Percentiles rank a stretch among this genome's conserved stretches.
These are phyloP conservation scores for Boloria euphrosyne DNA, from an alignment of 2,888 invertebrate genomes.

Conservation along the genomic window DNA sequence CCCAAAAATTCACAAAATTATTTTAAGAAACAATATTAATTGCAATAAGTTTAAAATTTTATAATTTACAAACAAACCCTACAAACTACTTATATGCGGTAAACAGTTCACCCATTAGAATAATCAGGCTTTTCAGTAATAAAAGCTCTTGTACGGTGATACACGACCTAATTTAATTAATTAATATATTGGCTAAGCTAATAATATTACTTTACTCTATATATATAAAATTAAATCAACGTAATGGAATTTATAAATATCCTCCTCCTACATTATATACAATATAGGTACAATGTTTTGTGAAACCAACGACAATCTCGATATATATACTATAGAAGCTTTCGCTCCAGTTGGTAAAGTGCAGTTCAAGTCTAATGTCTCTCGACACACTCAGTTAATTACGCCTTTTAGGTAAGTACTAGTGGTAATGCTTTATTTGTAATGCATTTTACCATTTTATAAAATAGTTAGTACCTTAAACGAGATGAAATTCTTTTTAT, in stretches of 20 bases:
- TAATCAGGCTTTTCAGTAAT: constrained; percentile 2
- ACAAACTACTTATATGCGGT: no score
- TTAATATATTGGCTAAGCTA: constrained; percentile 1
- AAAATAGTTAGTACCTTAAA: no score
- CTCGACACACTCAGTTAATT: constrained; percentile 2
- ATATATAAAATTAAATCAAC: background rate
- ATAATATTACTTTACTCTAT: background rate
- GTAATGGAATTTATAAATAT: background rate
- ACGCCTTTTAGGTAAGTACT: constrained; percentile 2
- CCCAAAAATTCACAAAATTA: background rate
- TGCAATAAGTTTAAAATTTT: background rate
- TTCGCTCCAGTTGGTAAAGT: constrained; percentile 26
- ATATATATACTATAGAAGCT: constrained; percentile 8
- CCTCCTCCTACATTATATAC: background rate
- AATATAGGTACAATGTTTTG: background rate
- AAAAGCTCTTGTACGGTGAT: constrained; percentile 2
- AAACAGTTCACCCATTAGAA: no score
- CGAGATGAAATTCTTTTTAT: no score
- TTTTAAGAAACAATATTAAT: background rate
- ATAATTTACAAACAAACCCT: no score
- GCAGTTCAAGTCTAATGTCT: constrained; percentile 9
- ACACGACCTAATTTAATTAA: constrained; percentile 11
- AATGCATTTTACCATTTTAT: no score
- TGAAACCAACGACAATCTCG: background rate
- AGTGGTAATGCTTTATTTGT: background rate